phyloP scores from a whole-genome alignment of 2,113 vertebrate genomes.

The Calidris pugnax region DNA sequence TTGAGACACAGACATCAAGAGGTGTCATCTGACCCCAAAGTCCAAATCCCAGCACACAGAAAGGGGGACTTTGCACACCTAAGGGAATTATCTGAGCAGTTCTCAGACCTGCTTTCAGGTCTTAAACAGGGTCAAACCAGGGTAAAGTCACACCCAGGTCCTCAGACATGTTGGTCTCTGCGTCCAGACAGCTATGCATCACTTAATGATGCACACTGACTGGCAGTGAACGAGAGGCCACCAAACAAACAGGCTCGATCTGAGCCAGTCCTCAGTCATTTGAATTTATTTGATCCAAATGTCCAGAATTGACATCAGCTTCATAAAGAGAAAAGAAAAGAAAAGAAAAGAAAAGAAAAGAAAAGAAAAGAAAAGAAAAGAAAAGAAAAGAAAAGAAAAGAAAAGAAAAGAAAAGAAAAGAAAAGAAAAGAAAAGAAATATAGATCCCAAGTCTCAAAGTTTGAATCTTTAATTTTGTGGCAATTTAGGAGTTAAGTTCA shows the following conservation, averaged over 20 bases:
- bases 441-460: background rate
- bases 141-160: background rate
- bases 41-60: background rate
- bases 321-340: no score
- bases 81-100: background rate
- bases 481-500: background rate
- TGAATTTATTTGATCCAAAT: background rate
- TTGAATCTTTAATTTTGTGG: background rate
- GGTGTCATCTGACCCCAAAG: background rate
- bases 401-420: no score
- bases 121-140: background rate
- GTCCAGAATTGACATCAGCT: background rate
- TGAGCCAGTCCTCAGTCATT: background rate
- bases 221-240: background rate
- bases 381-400: no score
- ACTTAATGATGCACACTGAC: background rate
- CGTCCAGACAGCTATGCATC: background rate
- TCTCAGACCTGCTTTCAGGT: background rate
- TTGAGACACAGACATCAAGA: no score
- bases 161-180: background rate
- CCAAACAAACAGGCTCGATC: background rate
- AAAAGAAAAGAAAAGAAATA: background rate
- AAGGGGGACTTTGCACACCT: background rate
- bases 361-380: no score
- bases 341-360: rapidly evolving